phyloP scores from a whole-genome alignment of 2,888 invertebrate species.

The Ashinkailepas kermadecensis region DNA sequence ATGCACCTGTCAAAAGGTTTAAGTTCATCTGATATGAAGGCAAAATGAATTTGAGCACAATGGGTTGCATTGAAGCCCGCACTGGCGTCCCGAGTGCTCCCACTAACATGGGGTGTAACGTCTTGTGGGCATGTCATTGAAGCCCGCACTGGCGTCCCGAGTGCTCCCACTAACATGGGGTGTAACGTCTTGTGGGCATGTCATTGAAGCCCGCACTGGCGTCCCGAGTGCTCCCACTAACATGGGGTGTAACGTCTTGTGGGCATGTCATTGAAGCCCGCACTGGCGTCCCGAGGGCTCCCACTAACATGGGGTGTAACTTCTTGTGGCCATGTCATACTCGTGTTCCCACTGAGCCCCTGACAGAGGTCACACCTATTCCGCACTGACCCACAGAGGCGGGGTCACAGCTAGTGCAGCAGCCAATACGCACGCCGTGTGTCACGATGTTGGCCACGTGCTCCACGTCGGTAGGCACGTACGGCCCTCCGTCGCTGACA shows the following conservation, averaged over 20 bases:
- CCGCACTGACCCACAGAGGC: background rate
- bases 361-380: background rate
- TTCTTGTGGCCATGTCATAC: background rate
- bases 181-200: background rate
- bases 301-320: background rate
- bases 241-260: background rate
- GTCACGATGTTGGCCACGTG: constrained; percentile 87
- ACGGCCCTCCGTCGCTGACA: constrained; percentile 48
- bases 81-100: too few relatives aligned
- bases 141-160: too few relatives aligned
- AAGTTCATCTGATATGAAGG: too few relatives aligned
- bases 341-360: background rate
- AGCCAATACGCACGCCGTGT: constrained; percentile 57
- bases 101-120: background rate
- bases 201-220: background rate
- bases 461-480: constrained; percentile 78
- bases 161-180: background rate
- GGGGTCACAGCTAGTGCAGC: background rate
- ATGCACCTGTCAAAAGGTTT: too few relatives aligned
- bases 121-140: background rate
- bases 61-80: too few relatives aligned
- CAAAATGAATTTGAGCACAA: too few relatives aligned
- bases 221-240: background rate
- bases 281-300: too few relatives aligned
- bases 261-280: background rate